Base-by-base conservation (phyloP, 1,140 invertebrate species). In the Scaptomyza pallida region DNA sequence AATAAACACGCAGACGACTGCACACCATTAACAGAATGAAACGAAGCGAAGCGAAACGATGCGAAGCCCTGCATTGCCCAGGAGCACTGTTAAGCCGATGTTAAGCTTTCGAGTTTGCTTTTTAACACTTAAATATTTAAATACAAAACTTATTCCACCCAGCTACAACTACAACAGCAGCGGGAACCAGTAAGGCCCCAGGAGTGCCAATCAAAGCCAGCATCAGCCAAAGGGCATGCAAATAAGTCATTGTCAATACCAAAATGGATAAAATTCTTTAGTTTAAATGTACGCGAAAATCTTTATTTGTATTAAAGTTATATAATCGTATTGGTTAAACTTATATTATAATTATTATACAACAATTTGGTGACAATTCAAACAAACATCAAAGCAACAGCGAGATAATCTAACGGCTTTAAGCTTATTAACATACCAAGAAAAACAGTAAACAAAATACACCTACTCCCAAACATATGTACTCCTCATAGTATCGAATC, bases 101-200 rank as follows among this genome's bases (percentile, higher is more conserved):
- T 68, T 40, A 8, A 21, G 41, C n/a, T 17, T n/a, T 21, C 55
- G 74, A 70, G 63, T 73, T 82, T 74, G 64, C 69, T 60, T 69
- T n/a, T 55, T 52, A 68, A 69, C 62, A 81, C 73, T 77, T 72
- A 69, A 81, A 73, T 80, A 77, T 81, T 80, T 80, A 61, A 76
- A 80, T 63, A 67, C 57, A 72, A 65, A 72, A 51, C 48, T 54
- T 61, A 37, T 33, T 43, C 37, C 44, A 0, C 26, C 5, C 9
- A 45, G 19, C 44, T 37, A 41, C n/a, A 35, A 35, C 33, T 3
- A 37, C 4, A n/a, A n/a, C 12, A 37, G n/a, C 33, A 37, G 5
- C 19, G n/a, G n/a, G n/a, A n/a, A n/a, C n/a, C n/a, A n/a, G n/a
- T 2, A 9, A 51, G 41, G 13, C 35, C 17, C 19, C 19, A 47